Evolutionary conservation across 2,888 invertebrate species (phyloP).

Genomic region (Stenoptilia bipunctidactyla): DNA sequence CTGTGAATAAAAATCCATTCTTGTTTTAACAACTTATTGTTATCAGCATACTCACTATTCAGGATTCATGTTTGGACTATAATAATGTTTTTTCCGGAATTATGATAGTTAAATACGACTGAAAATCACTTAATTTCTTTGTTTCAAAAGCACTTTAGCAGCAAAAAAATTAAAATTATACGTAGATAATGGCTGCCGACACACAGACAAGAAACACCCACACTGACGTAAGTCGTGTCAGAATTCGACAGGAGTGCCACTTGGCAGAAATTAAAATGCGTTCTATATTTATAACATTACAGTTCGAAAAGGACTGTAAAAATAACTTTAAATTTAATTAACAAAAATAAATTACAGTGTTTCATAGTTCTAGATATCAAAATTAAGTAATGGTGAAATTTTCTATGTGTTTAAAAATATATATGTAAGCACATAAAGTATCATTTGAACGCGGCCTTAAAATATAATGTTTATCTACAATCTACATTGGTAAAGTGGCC

Average conservation of each 20-base stretch:
- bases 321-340: no score
- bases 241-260: constrained; percentile 64
- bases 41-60: constrained; percentile 81
- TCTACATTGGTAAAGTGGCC: no score
- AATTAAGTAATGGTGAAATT: no score
- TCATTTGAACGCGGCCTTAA: no score
- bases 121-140: constrained; percentile 48
- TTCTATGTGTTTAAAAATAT: no score
- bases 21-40: constrained; percentile 38
- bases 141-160: constrained; percentile 51
- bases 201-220: constrained; percentile 50
- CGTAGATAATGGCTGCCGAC: constrained; percentile 68
- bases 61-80: constrained; percentile 79
- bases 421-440: no score
- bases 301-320: no score
- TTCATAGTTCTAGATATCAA: no score
- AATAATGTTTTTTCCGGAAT: constrained; percentile 43
- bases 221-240: constrained; percentile 60
- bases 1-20: constrained; percentile 43
- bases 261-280: constrained; percentile 58
- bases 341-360: no score
- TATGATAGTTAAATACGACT: constrained; percentile 32
- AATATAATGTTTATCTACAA: no score
- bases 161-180: constrained; percentile 57
- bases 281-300: no score